Evolutionary conservation across 30 jellyfish, hydroid and myxozoan genomes (phyloP), one percentile per base, ranked within the genome.

Genomic region (Pelagia noctiluca): DNA sequence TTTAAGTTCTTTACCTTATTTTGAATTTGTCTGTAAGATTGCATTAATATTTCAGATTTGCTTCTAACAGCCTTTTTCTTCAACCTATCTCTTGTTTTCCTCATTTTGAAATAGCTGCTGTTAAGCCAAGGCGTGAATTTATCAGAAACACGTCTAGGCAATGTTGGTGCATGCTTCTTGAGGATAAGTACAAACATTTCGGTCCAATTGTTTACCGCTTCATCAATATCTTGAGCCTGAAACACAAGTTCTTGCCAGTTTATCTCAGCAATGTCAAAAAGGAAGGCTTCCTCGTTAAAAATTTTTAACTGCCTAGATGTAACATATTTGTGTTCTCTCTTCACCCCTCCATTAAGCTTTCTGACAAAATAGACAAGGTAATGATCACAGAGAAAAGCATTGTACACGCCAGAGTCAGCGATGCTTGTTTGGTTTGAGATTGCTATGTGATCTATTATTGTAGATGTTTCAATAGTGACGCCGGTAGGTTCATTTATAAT

Each of bases 41-140:
- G 64, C 81, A 68, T 31, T 63, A 68, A 35, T 63, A 35, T 30
- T 31, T 31, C 22, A 30, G 66, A 29, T 63, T 68, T 68, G 66
- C 81, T 68, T 35, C 35, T 68, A 30, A 68, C 81, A 68, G 81
- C n/a, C 63, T 35, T 13, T 10, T n/a, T 46, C 35, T 31, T 68
- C 25, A 36, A 68, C 81, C 13, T 68, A 68, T 68, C 81, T 35
- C 81, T 35, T 63, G 64, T 29, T 31, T 68, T 36, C 32, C 64
- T 63, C 81, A 31, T n/a, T 68, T 68, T 68, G 66, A 68, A 68
- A 29, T 29, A 68, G 35, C 35, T 34, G 35, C 64, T 63, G 35
- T 31, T 68, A 63, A 68, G 81, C 81, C 81, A 68, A 12, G 81
- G 81, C 63, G 81, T 31, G 35, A 30, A 35, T 68, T 18, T 71